Conservation (phyloP, 2,888 invertebrate genomes). For the Litoditis marina region DNA sequence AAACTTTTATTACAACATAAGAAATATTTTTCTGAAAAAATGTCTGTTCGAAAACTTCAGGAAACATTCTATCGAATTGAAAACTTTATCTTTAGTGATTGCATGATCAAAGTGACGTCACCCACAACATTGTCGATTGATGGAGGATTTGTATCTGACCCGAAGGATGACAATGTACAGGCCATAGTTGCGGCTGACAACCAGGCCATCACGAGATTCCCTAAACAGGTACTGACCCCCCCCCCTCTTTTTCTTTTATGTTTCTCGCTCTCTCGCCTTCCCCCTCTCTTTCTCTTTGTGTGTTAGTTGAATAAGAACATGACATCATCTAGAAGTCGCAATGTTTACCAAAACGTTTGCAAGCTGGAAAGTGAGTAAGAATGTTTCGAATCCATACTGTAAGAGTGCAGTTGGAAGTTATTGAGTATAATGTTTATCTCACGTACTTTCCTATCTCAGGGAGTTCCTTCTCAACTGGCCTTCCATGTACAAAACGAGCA, state of each 20-base stretch:
- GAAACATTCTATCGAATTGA: background rate
- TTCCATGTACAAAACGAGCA: conserved; percentile 31
- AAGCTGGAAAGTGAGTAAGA: too few relatives aligned
- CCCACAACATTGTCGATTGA: conserved; percentile 35
- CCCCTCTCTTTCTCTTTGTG: too few relatives aligned
- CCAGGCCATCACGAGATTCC: conserved; percentile 37
- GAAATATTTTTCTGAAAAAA: background rate
- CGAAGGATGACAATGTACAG: conserved; percentile 39
- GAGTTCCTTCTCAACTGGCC: conserved; percentile 26
- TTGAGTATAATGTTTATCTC: too few relatives aligned
- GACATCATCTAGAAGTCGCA: too few relatives aligned
- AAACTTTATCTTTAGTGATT: conserved; percentile 23
- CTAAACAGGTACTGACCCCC: conserved; percentile 18
- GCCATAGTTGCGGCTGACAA: conserved; percentile 16
- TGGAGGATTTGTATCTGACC: conserved; percentile 47
- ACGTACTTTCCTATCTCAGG: conserved; percentile 7
- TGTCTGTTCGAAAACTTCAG: background rate
- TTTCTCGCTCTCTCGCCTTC: too few relatives aligned
- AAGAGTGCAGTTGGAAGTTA: too few relatives aligned
- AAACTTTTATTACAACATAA: background rate
- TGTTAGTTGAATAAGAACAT: too few relatives aligned
- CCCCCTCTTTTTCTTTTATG: too few relatives aligned
- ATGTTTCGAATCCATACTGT: too few relatives aligned
- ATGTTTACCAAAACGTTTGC: too few relatives aligned
- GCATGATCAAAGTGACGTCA: conserved; percentile 29